Evolutionary conservation across 2,797 vertebrate genomes (phyloP), one percentile per base, ranked within the genome.

Genomic region (Chaenodraco wilsoni): DNA sequence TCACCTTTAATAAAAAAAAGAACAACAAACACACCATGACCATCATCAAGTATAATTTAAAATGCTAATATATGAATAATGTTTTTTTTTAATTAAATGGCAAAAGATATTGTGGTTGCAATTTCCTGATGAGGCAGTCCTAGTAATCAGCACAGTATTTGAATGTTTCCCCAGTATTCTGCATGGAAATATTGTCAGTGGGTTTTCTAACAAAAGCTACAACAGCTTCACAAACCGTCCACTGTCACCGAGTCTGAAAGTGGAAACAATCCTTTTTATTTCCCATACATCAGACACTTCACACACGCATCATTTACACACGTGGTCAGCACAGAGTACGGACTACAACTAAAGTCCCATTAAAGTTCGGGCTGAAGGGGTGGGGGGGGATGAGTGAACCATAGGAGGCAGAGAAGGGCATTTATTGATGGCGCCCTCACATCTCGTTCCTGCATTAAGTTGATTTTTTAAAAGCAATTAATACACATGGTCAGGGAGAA

Each of bases 401-500:
- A 94, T 48, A 78, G 78, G 74, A 93, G 86, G 89, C 88, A 87
- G 84, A 83, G 93, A 96, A 87, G 91, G 96, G 96, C 96, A 95
- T 95, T 96, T 97, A 97, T 97, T 96, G 96, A 97, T 97, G 96
- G 95, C 91, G 94, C 95, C 96, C 96, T 97, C 97, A 97, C 96
- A 97, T 97, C 92, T 96, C 93, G 95, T 96, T 97, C 94, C 95
- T 95, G 96, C 96, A 98, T 98, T 98, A 97, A 97, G 96, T 97
- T 97, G 96, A 98, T 97, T 97, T 98, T 98, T 98, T 98, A 97
- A 98, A 97, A 97, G 96, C 97, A 98, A 98, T 98, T 97, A 98
- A 98, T 97, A 98, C 95, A 97, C 96, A 96, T 95, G 95, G 97
- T 97, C 97, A 97, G 95, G 95, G 93, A 96, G 95, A 96, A 97